These are phyloP conservation scores for Oncopodura yosiiana DNA, from an alignment of 1,140 invertebrate species.

Conservation along the genomic window DNA sequence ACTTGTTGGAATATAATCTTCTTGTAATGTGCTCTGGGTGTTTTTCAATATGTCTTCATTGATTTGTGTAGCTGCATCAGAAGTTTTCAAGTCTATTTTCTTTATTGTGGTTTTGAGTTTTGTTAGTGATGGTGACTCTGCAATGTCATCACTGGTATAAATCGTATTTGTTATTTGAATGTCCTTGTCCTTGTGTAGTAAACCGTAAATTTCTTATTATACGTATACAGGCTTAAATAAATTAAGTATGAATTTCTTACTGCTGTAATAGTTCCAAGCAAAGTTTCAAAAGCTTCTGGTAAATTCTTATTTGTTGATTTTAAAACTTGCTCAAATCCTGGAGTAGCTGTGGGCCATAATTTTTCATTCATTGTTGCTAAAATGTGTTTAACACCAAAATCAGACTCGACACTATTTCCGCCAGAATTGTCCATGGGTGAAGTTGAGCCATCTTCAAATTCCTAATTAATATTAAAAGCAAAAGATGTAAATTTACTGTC, in stretches of 20 bases:
- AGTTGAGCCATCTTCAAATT: too few relatives aligned
- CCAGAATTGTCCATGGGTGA: too few relatives aligned
- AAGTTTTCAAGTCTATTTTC: not conserved
- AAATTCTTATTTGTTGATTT: not conserved
- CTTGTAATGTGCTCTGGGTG: not conserved
- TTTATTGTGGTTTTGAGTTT: not conserved
- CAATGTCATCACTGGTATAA: not conserved
- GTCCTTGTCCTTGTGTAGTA: not conserved
- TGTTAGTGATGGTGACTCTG: not conserved
- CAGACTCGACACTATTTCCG: not conserved
- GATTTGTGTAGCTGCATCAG: conserved; percentile 1
- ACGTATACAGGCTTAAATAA: too few relatives aligned
- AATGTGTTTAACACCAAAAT: not conserved
- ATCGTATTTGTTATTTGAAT: conserved; percentile 2
- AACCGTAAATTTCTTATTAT: too few relatives aligned
- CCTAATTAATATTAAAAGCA: too few relatives aligned
- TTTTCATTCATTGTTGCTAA: conserved; percentile 1
- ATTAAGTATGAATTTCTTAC: too few relatives aligned
- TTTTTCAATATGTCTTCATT: conserved; percentile 3
- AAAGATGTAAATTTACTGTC: too few relatives aligned
- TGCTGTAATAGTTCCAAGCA: too few relatives aligned
- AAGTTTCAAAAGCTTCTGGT: conserved; percentile 6
- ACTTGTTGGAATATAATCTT: conserved; percentile 6
- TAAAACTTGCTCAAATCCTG: not conserved
- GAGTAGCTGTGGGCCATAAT: not conserved